Evolutionary conservation across 92 coral and sea anemone species (phyloP), one percentile per base, ranked within the genome.

Genomic region (Metridium senile): DNA sequence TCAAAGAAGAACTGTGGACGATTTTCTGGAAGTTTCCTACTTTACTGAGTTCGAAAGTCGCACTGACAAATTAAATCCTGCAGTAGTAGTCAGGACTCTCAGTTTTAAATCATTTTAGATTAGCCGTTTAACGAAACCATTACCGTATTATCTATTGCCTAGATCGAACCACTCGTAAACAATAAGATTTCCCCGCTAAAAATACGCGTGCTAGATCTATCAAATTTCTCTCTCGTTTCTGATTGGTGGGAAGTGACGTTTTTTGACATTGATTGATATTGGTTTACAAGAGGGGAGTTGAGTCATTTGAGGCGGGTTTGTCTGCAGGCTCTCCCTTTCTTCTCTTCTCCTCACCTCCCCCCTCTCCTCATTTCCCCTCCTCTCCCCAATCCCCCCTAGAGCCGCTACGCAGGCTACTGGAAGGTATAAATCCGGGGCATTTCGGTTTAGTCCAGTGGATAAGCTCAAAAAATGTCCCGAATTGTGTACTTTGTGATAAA

Each of bases 31-130:
- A 65, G 32, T 76, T 76, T 1, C 74, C 82, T 0, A 39, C 13
- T 13, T 31, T 0, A n/a, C n/a, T n/a, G n/a, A n/a, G 26, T n/a
- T 64, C 30, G 64, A 39, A 76, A 76, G 54, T 20, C 13, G 0
- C 35, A 11, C 29, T 76, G 64, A 47, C 82, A n/a, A n/a, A n/a
- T n/a, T n/a, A 76, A 9, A 76, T 10, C 49, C 82, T 62, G 27
- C 82, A 76, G 61, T 13, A 76, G 49, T 30, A 16, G 33, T 64
- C 63, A 1, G 82, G 61, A n/a, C 49, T 26, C 8, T 64, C 81
- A 45, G 23, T 54, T 54, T 54, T 54, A n/a, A 54, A 10, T 22
- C n/a, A 54, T 54, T 54, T 54, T 45, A 45, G 51, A 45, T 45
- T 45, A 7, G 7, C 51, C 7, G 9, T 7, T 7, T 7, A 45